These are phyloP conservation scores for Chelonus insularis DNA, from an alignment of 1,140 invertebrate species.

Conservation along the genomic window DNA sequence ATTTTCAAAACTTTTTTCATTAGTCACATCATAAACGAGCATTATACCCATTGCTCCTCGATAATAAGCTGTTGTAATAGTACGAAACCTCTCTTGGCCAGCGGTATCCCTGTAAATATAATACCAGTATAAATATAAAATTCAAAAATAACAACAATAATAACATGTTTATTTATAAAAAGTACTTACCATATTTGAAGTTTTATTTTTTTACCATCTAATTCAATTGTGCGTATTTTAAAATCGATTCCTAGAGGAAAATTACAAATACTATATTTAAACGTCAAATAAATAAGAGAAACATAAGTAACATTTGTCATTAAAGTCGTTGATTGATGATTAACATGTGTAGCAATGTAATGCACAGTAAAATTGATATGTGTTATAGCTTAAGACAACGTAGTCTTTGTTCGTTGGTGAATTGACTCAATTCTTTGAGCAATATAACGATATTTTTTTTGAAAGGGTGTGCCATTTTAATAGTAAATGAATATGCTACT, in stretches of 20 bases:
- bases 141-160: neutral
- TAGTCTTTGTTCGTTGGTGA: conserved; percentile 24
- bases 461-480: conserved; percentile 9
- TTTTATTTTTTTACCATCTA: conserved; percentile 98
- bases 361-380: neutral
- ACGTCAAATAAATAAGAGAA: conserved; percentile 48
- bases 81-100: conserved; percentile 94
- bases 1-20: conserved; percentile 98
- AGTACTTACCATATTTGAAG: conserved; percentile 91
- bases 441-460: neutral
- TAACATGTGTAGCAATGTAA: neutral
- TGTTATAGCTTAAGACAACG: conserved; percentile 17
- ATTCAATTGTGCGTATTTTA: conserved; percentile 97
- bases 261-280: no score
- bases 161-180: conserved; percentile 32
- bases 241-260: conserved; percentile 99
- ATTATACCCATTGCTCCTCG: conserved; percentile 99
- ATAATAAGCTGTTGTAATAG: conserved; percentile 98
- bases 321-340: conserved; percentile 2
- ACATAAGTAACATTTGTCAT: conserved; percentile 3
- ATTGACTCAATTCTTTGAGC: conserved; percentile 9
- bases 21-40: conserved; percentile 98
- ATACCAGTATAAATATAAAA: neutral
- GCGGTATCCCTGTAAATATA: conserved; percentile 82
- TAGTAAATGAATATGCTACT: neutral